Percentiles rank a stretch among this genome's conserved stretches.
Evolutionary conservation across 1,140 invertebrate species (phyloP).

Genomic region (Helicorthomorpha holstii): DNA sequence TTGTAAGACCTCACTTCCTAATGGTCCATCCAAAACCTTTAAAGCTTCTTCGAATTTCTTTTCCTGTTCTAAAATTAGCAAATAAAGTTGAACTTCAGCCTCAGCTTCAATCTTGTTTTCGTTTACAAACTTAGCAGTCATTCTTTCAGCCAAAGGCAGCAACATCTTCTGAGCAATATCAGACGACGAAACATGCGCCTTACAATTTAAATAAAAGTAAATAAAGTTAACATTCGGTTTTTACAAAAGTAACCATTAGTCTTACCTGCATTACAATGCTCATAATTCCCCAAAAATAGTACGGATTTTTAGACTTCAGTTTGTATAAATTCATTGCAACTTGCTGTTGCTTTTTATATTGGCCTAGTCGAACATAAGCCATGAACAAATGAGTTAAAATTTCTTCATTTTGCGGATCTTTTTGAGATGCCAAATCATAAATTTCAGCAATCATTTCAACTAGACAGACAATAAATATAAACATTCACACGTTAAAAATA

Average conservation of each 20-base stretch:
- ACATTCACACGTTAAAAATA: background rate
- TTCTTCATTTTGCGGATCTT: conserved; percentile 76
- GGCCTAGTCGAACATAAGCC: conserved; percentile 74
- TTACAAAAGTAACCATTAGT: background rate
- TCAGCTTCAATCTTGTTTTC: conserved; percentile 83
- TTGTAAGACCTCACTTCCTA: conserved; percentile 29
- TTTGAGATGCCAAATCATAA: conserved; percentile 72
- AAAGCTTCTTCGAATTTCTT: conserved; percentile 65
- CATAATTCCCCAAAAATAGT: conserved; percentile 96
- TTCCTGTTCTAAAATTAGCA: conserved; percentile 72
- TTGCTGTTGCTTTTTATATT: conserved; percentile 81
- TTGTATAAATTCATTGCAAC: conserved; percentile 79
- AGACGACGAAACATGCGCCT: conserved; percentile 26
- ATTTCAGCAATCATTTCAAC: conserved; percentile 65
- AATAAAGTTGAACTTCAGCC: conserved; percentile 77
- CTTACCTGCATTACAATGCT: conserved; percentile 78
- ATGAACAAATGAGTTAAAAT: conserved; percentile 85
- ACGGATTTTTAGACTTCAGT: conserved; percentile 80
- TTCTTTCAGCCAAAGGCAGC: conserved; percentile 58
- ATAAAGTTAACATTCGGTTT: background rate
- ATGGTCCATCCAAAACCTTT: conserved; percentile 52
- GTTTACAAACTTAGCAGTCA: conserved; percentile 68
- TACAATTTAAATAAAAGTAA: conserved; percentile 10
- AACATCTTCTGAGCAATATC: conserved; percentile 36
- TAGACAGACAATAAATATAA: conserved; percentile 28